Conservation (phyloP, 2,113 vertebrate genomes). For the Lonchura striata region DNA sequence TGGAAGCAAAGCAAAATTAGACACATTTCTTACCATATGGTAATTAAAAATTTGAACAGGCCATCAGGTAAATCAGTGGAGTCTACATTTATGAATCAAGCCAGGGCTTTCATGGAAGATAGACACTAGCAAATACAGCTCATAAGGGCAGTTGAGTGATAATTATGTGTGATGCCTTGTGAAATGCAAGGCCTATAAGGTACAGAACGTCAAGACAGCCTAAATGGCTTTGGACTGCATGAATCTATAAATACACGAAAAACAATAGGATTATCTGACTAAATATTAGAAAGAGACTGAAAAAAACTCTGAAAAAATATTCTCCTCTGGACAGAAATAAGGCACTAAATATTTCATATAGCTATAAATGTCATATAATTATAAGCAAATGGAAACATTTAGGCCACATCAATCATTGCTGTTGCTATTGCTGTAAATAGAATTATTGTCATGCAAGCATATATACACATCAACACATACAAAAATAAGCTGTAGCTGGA, state of each 20-base stretch:
- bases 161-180: neutral
- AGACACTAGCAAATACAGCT: neutral
- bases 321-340: neutral
- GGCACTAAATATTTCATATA: neutral
- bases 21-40: neutral
- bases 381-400: conserved; percentile 33
- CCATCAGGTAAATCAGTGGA: neutral
- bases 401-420: neutral
- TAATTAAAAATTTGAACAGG: neutral
- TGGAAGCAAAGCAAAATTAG: neutral
- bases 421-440: conserved; percentile 26
- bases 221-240: neutral
- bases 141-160: neutral
- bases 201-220: neutral
- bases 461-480: neutral
- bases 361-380: conserved; percentile 2
- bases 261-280: neutral
- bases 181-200: neutral
- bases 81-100: neutral
- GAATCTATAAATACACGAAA: neutral
- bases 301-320: neutral
- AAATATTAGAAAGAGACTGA: neutral
- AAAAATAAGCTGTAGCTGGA: neutral
- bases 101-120: neutral
- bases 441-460: neutral